Evolutionary conservation across 2,113 vertebrate genomes (phyloP), one percentile per base, ranked within the genome.

Genomic region (Antigone vipio): DNA sequence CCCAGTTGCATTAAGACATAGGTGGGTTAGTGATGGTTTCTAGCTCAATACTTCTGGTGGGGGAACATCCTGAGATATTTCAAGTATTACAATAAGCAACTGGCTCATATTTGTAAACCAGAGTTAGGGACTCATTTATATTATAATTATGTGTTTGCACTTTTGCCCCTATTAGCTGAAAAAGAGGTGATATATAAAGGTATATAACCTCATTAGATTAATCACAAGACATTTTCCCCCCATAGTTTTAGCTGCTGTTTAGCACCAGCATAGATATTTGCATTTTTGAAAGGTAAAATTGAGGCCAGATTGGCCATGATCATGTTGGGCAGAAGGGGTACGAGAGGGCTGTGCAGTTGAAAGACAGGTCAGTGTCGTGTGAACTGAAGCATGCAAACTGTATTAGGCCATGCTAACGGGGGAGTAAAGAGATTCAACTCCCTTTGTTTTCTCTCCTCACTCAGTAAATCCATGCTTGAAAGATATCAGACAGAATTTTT

Each of bases 391-490:
- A 82, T 78, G 73, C 52, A 75, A 92, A 94, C 42, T 75, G 40
- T 55, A 82, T 94, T 83, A 87, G 47, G 40, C 49, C 35, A 45
- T 35, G 34, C 40, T 89, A 85, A 94, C 60, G 1, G 2, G 13
- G 50, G 12, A 32, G n/a, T 29, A 53, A 77, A 91, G 80, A 85
- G 23, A 78, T 78, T 59, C 30, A 68, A 40, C 15, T 86, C n/a
- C n/a, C 38, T 89, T 95, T 95, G 72, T 95, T 93, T 95, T 85
- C 68, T 78, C 32, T 77, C 44, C 55, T 96, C 49, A 62, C 9
- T 21, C 63, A 66, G 38, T 47, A 83, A 93, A 91, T 73, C 47
- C 29, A 34, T 0, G 2, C 63, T 78, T 60, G 64, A 85, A 78
- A 95, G 94, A 68, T 12, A n/a, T 32, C 67, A 86, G 68, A 29